These are phyloP conservation scores for Drosophila monieri DNA, from an alignment of 2,888 invertebrate genomes.

Conservation along the genomic window DNA sequence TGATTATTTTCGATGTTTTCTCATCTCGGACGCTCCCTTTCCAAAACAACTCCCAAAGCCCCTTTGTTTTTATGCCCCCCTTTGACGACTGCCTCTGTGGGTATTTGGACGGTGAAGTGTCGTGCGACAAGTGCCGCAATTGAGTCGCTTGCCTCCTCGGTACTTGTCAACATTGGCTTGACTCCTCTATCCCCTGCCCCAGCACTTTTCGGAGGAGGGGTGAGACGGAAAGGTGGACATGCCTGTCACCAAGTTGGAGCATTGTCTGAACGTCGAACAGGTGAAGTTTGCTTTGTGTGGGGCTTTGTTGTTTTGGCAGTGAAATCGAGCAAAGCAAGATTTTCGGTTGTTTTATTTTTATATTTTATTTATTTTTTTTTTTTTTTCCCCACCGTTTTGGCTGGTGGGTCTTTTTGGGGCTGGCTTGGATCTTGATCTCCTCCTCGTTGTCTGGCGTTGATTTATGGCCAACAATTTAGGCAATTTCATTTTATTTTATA, in stretches of 20 bases:
- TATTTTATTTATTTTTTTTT: constrained; percentile 27
- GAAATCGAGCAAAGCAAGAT: constrained; percentile 74
- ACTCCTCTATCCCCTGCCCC: neutral
- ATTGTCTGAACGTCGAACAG: constrained; percentile 71
- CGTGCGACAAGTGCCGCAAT: constrained; percentile 77
- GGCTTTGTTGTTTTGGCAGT: constrained; percentile 52
- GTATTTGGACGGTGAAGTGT: constrained; percentile 53
- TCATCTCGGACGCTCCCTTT: constrained; percentile 27
- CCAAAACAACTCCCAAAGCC: constrained; percentile 2
- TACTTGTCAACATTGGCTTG: constrained; percentile 57
- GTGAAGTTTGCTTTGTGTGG: constrained; percentile 58
- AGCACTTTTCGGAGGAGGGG: neutral
- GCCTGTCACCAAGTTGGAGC: constrained; percentile 66
- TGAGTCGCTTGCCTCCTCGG: constrained; percentile 60
- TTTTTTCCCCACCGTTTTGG: neutral
- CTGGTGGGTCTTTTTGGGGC: constrained; percentile 14
- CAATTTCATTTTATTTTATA: constrained; percentile 61
- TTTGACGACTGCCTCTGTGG: neutral
- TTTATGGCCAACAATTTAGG: constrained; percentile 66
- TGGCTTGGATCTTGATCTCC: constrained; percentile 53
- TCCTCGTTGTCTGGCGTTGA: constrained; percentile 49
- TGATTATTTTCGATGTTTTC: constrained; percentile 33
- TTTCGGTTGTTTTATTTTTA: constrained; percentile 38
- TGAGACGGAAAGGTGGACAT: constrained; percentile 14
- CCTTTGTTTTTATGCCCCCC: constrained; percentile 9